Evolutionary conservation across 2,797 vertebrate species (phyloP).

Genomic region (Coregonus ussuriensis): DNA sequence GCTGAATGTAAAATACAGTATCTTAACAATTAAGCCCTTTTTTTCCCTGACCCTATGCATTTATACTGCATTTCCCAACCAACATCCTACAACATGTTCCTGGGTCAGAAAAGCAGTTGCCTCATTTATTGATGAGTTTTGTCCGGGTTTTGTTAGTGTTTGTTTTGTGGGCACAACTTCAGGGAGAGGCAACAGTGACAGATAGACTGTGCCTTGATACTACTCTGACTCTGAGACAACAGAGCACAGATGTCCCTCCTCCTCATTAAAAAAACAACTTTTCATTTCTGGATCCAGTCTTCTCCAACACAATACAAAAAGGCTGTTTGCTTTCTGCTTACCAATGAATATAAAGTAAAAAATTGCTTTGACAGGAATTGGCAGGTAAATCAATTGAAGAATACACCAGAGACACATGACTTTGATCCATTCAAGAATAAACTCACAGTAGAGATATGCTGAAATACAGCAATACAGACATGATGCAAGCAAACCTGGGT

Average conservation of each 20-base stretch:
- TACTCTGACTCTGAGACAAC: slow-evolving; percentile 41
- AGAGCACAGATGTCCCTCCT: slow-evolving; percentile 45
- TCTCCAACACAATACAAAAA: neutral
- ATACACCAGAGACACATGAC: too few relatives aligned
- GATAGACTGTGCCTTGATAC: too few relatives aligned
- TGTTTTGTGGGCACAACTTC: slow-evolving; percentile 35
- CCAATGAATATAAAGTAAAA: too few relatives aligned
- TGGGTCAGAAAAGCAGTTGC: slow-evolving; percentile 27
- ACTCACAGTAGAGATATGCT: too few relatives aligned
- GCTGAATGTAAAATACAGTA: slow-evolving; percentile 22
- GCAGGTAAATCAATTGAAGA: too few relatives aligned
- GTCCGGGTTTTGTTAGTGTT: slow-evolving; percentile 38
- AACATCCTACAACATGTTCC: neutral
- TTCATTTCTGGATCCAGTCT: slow-evolving; percentile 3
- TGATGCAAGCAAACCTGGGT: neutral
- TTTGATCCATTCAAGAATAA: too few relatives aligned
- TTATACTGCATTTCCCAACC: neutral
- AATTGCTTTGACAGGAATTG: too few relatives aligned
- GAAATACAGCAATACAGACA: too few relatives aligned
- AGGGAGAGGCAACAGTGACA: slow-evolving; percentile 29
- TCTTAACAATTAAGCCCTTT: neutral
- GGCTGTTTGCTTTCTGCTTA: neutral
- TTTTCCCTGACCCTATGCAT: neutral
- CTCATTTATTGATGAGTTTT: slow-evolving; percentile 19
- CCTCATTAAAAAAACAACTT: slow-evolving; percentile 56